phyloP scores from a whole-genome alignment of 2,113 vertebrate species.

The Ranitomeya imitator region DNA sequence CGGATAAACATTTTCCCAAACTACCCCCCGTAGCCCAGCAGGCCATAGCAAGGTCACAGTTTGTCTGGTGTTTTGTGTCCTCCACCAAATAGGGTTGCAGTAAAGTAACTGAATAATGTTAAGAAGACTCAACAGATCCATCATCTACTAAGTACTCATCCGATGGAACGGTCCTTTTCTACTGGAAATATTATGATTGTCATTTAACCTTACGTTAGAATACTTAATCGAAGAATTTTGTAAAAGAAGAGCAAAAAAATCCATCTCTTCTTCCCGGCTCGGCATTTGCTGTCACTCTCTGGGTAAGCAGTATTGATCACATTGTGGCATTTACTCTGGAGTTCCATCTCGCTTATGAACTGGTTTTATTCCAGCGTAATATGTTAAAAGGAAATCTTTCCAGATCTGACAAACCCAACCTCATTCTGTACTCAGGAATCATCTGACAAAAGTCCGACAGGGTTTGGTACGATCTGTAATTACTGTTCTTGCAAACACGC shows the following conservation, averaged over 20 bases:
- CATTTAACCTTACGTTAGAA: not conserved
- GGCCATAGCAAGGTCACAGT: no score
- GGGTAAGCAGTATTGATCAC: conserved; percentile 67
- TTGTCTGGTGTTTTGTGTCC: no score
- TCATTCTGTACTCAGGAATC: not conserved
- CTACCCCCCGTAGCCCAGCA: no score
- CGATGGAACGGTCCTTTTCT: no score
- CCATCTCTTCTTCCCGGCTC: not conserved
- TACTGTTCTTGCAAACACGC: not conserved
- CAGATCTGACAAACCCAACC: conserved; percentile 11
- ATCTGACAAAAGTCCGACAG: not conserved
- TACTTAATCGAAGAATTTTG: not conserved
- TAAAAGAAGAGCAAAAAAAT: not conserved
- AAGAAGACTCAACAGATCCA: no score
- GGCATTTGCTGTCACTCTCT: conserved; percentile 65
- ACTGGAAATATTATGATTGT: not conserved
- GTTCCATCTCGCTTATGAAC: conserved; percentile 38
- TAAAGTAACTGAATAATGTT: no score
- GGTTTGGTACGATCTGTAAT: not conserved
- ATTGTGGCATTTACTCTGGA: conserved; percentile 5
- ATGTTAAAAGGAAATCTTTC: not conserved
- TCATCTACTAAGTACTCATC: no score
- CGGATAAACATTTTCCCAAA: no score
- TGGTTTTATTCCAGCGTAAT: conserved; percentile 5
- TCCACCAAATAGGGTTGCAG: no score